A percentile compares a stretch with the other conserved stretches of the same genome.
Evolutionary conservation across 2,888 invertebrate species (phyloP).

Genomic region (Macrosiphum euphorbiae): DNA sequence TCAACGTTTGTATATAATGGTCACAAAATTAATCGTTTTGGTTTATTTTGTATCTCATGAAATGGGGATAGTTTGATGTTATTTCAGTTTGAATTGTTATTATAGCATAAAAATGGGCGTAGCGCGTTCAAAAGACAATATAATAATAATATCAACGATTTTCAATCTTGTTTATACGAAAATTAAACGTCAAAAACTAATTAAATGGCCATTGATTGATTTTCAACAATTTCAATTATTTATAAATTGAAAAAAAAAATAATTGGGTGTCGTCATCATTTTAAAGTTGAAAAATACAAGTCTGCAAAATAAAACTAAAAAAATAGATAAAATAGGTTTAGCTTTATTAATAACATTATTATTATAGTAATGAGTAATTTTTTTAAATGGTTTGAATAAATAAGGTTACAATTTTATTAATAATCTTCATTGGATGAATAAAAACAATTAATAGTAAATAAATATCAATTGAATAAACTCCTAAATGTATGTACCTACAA

Average conservation of each 20-base stretch:
- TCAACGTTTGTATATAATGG: neutral
- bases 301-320: neutral
- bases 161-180: neutral
- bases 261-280: neutral
- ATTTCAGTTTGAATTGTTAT: slow-evolving; percentile 2
- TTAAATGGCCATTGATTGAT: neutral
- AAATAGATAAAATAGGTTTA: neutral
- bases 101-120: neutral
- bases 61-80: no score
- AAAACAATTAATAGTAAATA: neutral
- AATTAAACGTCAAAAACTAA: neutral
- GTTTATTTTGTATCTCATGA: no score
- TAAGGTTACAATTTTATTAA: neutral
- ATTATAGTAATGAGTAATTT: neutral
- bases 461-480: neutral
- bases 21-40: neutral
- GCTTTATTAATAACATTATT: neutral
- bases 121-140: neutral
- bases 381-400: neutral
- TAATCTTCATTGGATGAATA: neutral
- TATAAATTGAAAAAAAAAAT: neutral
- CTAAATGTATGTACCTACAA: no score
- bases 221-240: neutral
- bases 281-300: neutral
- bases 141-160: neutral